A percentile compares a stretch with the other conserved stretches of the same genome.
phyloP scores from a whole-genome alignment of 53 echinoderm and acorn worm genomes.

The Hippasteria phrygiana region DNA sequence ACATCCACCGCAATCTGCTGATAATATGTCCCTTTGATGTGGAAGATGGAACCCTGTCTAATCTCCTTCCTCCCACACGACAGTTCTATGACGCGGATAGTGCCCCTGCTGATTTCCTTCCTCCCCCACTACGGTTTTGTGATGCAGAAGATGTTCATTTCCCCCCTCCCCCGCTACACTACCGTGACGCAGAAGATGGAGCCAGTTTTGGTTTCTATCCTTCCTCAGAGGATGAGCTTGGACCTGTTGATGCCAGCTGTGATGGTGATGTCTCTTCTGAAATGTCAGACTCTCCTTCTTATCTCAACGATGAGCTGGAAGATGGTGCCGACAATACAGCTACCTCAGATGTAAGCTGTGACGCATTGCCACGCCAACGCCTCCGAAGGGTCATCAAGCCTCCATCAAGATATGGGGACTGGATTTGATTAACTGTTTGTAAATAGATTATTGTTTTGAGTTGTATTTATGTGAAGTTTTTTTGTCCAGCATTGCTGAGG shows the following conservation, averaged over 20 bases:
- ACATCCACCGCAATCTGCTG: constrained; percentile 28
- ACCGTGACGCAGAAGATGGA: too few species aligned
- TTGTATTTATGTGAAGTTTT: not conserved
- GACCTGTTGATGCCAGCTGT: too few species aligned
- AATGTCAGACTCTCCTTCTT: too few species aligned
- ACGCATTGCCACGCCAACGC: not conserved
- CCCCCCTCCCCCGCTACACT: too few species aligned
- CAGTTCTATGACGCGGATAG: not conserved
- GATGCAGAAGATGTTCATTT: too few species aligned
- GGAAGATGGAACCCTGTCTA: not conserved
- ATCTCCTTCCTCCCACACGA: not conserved
- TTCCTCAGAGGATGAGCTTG: too few species aligned
- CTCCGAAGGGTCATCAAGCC: not conserved
- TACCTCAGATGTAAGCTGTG: too few species aligned
- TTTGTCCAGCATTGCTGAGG: constrained; percentile 8
- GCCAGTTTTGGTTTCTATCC: too few species aligned
- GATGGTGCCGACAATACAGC: too few species aligned
- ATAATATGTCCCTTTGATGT: not conserved
- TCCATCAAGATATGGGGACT: constrained; percentile 9
- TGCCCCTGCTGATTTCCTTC: too few species aligned
- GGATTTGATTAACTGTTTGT: not conserved
- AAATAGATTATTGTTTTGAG: not conserved
- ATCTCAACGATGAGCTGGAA: not conserved
- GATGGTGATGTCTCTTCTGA: too few species aligned
- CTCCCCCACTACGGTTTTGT: too few species aligned